Evolutionary conservation across 2,888 invertebrate species (phyloP).

Genomic region (Acanthoscelides obtectus): DNA sequence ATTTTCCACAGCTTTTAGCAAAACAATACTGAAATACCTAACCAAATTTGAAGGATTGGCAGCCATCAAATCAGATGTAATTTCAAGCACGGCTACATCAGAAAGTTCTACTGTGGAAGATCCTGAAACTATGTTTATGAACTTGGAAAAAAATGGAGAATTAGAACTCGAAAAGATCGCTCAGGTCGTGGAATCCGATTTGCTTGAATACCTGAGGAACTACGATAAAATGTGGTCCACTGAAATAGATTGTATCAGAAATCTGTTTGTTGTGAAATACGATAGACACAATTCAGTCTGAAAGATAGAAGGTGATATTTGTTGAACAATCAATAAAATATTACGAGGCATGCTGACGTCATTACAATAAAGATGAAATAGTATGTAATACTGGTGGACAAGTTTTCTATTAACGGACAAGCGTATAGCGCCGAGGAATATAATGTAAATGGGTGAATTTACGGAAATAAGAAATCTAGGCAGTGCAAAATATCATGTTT

Average conservation of each 20-base stretch:
- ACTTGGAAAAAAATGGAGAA: slow-evolving; percentile 2
- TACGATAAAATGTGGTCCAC: slow-evolving; percentile 29
- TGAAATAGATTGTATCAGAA: slow-evolving; percentile 27
- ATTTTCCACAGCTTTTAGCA: not conserved
- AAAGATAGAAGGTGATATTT: too few relatives aligned
- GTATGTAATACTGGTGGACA: too few relatives aligned
- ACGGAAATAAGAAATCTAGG: too few relatives aligned
- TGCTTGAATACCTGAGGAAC: slow-evolving; percentile 16
- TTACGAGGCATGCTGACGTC: too few relatives aligned
- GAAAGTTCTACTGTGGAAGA: not conserved
- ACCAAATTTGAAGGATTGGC: not conserved
- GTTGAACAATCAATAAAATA: too few relatives aligned
- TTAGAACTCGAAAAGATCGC: slow-evolving; percentile 13
- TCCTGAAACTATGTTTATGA: not conserved
- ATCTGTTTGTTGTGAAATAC: slow-evolving; percentile 34
- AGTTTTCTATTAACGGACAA: too few relatives aligned
- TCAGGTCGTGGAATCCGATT: slow-evolving; percentile 20
- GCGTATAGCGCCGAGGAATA: too few relatives aligned
- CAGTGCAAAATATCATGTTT: too few relatives aligned
- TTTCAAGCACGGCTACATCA: not conserved
- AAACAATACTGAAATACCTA: not conserved
- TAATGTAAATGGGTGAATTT: too few relatives aligned
- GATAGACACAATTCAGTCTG: slow-evolving; percentile 10
- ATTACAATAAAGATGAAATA: too few relatives aligned
- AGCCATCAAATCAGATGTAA: not conserved